A percentile compares a stretch with the other conserved stretches of the same genome.
Evolutionary conservation across 2,888 invertebrate species (phyloP).

Genomic region (Esperia sulphurella): DNA sequence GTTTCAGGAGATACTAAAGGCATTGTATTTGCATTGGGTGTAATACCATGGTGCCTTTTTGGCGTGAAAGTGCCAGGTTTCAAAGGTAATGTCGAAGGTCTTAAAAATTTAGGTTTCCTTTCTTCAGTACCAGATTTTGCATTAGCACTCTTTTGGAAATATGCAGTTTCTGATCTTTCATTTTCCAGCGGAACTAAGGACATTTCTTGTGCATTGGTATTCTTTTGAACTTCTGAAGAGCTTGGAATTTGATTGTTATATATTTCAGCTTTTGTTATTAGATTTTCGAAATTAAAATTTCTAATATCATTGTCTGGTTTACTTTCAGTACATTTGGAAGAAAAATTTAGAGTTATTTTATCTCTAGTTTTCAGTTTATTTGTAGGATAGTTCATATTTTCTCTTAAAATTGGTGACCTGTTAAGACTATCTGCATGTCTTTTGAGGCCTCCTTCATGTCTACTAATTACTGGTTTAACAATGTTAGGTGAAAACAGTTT

Average conservation of each 20-base stretch:
- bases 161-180: constrained; percentile 71
- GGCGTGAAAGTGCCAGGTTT: constrained; percentile 91
- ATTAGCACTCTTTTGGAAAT: constrained; percentile 65
- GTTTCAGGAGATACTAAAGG: constrained; percentile 94
- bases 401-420: constrained; percentile 55
- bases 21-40: constrained; percentile 89
- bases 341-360: constrained; percentile 26
- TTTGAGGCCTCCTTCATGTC: constrained; percentile 51
- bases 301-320: constrained; percentile 57
- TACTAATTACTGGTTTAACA: constrained; percentile 32
- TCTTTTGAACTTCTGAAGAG: constrained; percentile 64
- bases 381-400: constrained; percentile 39
- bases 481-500: constrained; percentile 42
- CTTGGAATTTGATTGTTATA: constrained; percentile 66
- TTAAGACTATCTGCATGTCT: constrained; percentile 53
- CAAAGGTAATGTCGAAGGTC: constrained; percentile 90
- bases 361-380: constrained; percentile 52
- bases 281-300: constrained; percentile 72
- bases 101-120: constrained; percentile 83
- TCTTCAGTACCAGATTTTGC: constrained; percentile 51
- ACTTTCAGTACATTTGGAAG: constrained; percentile 37
- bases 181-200: constrained; percentile 33
- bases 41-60: constrained; percentile 89
- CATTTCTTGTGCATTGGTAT: constrained; percentile 51
- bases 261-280: constrained; percentile 75